Evolutionary conservation across 2,797 vertebrate genomes (phyloP), one percentile per base, ranked within the genome.

Genomic region (Gobio occitaniae): DNA sequence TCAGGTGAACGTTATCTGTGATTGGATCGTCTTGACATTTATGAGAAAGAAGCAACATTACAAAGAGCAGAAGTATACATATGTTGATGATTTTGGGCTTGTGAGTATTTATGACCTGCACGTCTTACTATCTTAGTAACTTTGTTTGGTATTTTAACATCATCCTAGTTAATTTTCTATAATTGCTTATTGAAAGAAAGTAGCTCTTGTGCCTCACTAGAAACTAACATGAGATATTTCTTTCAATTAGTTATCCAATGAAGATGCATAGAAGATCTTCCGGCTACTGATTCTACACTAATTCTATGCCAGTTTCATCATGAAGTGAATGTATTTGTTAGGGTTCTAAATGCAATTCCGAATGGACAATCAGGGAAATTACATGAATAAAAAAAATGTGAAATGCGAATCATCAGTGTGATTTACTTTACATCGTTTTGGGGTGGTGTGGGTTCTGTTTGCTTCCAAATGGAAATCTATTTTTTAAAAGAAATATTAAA

Each of bases 1-100:
- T 36, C 87, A 97, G 96, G 94, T 96, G 0, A 96, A 95, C 0
- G 95, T 97, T 84, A 91, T 97, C 3, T 97, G 96, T 91, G 96
- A 97, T 41, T 11, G 96, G 61, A 93, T 97, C 59, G 94, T 96
- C 78, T 92, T 97, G 86, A 92, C 96, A 54, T 95, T 91, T 84
- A 95, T 96, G 94, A 95, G 93, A 89, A 97, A 96, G 87, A 95
- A 52, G n/a, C 88, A 90, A 36, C 95, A 93, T 81, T 97, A 97
- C 86, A 93, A 93, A 70, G 96, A 96, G 90, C 95, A 96, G 90
- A 97, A 97, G 76, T 97, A 95, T 81, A 95, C 96, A 25, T 96
- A 95, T 0, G 95, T 97, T 52, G 94, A 96, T 86, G 96, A 97
- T 86, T 90, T 32, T 86, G 82, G 78, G 65, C 82, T 82, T 66